phyloP scores from a whole-genome alignment of 2,888 invertebrate genomes.

The Clivina fossor region DNA sequence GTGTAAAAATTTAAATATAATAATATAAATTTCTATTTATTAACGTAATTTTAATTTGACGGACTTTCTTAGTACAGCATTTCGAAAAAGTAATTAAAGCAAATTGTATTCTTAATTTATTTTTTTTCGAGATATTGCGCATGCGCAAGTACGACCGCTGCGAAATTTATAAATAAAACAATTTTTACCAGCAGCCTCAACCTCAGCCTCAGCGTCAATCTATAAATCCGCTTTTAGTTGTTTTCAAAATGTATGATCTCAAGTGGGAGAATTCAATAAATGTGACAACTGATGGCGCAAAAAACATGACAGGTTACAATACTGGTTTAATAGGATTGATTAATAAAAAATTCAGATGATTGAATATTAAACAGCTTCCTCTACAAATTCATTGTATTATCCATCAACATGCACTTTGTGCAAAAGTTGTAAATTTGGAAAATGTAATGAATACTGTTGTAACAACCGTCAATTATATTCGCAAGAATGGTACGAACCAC shows the following conservation, averaged over 20 bases:
- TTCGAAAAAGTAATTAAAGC: too few relatives aligned
- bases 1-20: too few relatives aligned
- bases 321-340: conserved; percentile 32
- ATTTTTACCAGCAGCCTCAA: too few relatives aligned
- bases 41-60: too few relatives aligned
- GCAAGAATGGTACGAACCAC: not conserved
- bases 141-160: too few relatives aligned
- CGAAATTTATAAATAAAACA: too few relatives aligned
- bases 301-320: conserved; percentile 36
- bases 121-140: too few relatives aligned
- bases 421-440: not conserved
- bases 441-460: not conserved
- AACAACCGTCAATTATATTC: not conserved
- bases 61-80: too few relatives aligned
- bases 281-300: conserved; percentile 38
- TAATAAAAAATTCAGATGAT: conserved; percentile 9
- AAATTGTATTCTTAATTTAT: too few relatives aligned
- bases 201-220: too few relatives aligned
- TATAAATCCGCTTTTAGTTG: conserved; percentile 13
- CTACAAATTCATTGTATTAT: conserved; percentile 6
- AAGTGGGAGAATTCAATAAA: conserved; percentile 4
- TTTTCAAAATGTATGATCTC: conserved; percentile 7
- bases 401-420: not conserved
- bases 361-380: not conserved
- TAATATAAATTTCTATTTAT: too few relatives aligned